A percentile compares a stretch with the other conserved stretches of the same genome.
Evolutionary conservation across 1,140 invertebrate genomes (phyloP).

Genomic region (Melipona quadrifasciata): DNA sequence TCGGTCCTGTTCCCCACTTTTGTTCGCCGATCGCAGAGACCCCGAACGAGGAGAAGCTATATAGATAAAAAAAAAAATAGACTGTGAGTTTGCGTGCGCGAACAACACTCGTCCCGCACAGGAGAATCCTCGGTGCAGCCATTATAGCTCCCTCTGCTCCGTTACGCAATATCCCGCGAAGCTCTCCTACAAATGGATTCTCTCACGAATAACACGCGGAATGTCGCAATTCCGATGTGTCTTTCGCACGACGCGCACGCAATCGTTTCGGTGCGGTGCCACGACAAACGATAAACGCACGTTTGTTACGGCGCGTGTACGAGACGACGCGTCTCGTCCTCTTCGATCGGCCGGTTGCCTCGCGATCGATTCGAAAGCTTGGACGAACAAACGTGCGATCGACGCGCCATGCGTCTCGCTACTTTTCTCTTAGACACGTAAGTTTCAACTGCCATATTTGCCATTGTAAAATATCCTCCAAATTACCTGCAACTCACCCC

Average conservation of each 20-base stretch:
- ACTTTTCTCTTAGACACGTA: not conserved
- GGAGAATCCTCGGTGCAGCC: too few relatives aligned
- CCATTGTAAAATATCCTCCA: not conserved
- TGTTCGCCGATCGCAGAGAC: too few relatives aligned
- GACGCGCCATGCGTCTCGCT: not conserved
- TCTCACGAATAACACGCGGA: slow-evolving; percentile 17
- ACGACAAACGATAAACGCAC: slow-evolving; percentile 19
- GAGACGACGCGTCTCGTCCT: slow-evolving; percentile 22
- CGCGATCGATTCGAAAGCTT: slow-evolving; percentile 3
- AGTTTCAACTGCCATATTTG: slow-evolving; percentile 1
- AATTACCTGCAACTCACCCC: too few relatives aligned
- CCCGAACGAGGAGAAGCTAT: too few relatives aligned
- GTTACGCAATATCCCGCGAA: slow-evolving; percentile 26
- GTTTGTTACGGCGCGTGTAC: slow-evolving; percentile 31
- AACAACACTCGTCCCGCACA: not conserved
- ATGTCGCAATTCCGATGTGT: slow-evolving; percentile 37
- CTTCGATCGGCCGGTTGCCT: slow-evolving; percentile 8
- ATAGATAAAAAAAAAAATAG: too few relatives aligned
- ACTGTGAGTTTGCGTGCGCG: too few relatives aligned
- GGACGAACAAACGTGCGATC: slow-evolving; percentile 1
- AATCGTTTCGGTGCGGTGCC: slow-evolving; percentile 16
- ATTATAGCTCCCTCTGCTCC: not conserved
- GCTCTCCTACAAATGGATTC: slow-evolving; percentile 35
- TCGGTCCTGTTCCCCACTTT: too few relatives aligned
- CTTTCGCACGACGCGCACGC: slow-evolving; percentile 30